Conservation (phyloP, 2,113 vertebrate genomes). For the Puntigrus tetrazona region DNA sequence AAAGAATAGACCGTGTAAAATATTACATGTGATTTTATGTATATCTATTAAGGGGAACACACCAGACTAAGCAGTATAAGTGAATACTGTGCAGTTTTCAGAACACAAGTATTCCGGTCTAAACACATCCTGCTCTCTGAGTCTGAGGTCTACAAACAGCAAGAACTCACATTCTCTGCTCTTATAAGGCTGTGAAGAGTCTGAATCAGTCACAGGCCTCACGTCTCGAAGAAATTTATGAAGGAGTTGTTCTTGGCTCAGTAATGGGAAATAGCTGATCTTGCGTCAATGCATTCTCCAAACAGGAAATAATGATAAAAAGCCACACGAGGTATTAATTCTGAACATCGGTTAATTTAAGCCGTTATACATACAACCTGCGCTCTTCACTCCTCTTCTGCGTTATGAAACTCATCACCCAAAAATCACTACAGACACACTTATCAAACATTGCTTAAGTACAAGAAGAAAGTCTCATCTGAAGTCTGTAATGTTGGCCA, state of each 20-base stretch:
- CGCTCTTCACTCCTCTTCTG: background rate
- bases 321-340: background rate
- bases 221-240: background rate
- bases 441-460: background rate
- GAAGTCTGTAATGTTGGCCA: background rate
- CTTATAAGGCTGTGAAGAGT: conserved; percentile 64
- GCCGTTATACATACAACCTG: background rate
- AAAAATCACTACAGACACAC: background rate
- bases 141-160: conserved; percentile 31
- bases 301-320: background rate
- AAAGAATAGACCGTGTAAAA: background rate
- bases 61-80: background rate
- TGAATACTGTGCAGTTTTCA: background rate
- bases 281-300: background rate
- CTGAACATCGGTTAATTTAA: background rate
- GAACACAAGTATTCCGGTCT: background rate
- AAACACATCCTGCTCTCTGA: conserved; percentile 55
- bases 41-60: background rate
- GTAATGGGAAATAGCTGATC: background rate
- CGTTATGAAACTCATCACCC: background rate
- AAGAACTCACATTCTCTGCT: conserved; percentile 59
- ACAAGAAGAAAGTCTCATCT: background rate
- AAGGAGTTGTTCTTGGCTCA: background rate
- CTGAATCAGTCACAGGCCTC: background rate
- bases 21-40: background rate